Base-by-base conservation (phyloP, 2,113 vertebrate species). In the Centropus bengalensis region DNA sequence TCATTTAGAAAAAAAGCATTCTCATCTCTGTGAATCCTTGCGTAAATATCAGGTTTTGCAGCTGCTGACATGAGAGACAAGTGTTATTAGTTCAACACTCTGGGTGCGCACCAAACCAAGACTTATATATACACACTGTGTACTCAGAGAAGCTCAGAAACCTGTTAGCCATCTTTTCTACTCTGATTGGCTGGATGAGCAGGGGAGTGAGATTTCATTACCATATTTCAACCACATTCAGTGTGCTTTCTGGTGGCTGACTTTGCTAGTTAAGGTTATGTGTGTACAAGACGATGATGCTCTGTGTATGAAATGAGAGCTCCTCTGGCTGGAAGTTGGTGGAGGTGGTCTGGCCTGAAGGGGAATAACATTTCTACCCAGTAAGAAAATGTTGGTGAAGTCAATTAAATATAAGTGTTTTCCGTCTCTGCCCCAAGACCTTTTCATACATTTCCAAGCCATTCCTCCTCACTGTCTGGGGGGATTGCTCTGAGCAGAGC, bases 31-130 rank as follows among this genome's bases (percentile, higher is more conserved):
- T 89, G 89, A 95, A 97, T 94, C 67, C 84, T 97, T 95, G 83
- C 91, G 91, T 95, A 97, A 96, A 95, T 96, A 97, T 89, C 96
- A 96, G 75, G 67, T 96, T 96, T 93, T 95, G 93, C 94, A 97
- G 93, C 87, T 95, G 91, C 95, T 92, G 89, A 95, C 81, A 76
- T 47, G 77, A 24, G 62, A 93, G 89, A 91, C 59, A 80, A 95
- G 51, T 74, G 30, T 76, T 96, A 91, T 94, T 94, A 96, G 77
- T 89, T 95, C 91, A 95, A 67, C 55, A 78, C 75, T 82, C 84
- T 88, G 90, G 75, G 75, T 63, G 82, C 77, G 91, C 91, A 92
- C 86, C 58, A 96, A 89, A 84, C 62, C 89, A 91, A 76, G 67
- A 77, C 67, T 89, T 89, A 7, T n/a, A 73, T 91, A 85, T 89